Evolutionary conservation across 1,140 invertebrate genomes (phyloP).

Genomic region (Drosophila lini): DNA sequence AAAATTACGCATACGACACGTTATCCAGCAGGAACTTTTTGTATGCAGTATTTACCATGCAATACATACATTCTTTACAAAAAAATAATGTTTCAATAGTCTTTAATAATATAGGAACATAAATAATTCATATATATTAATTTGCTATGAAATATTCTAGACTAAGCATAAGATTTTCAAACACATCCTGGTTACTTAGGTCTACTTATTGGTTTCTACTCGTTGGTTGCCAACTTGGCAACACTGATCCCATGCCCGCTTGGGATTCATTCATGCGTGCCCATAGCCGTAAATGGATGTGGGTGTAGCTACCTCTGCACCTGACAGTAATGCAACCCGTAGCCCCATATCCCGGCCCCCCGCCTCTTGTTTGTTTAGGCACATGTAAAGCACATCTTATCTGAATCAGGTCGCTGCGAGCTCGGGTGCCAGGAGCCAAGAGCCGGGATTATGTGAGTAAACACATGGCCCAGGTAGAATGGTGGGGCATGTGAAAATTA

Average conservation of each 20-base stretch:
- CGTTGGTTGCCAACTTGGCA: background rate
- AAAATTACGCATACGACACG: background rate
- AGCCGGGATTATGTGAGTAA: conserved; percentile 63
- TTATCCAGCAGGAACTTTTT: background rate
- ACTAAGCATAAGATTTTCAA: no score
- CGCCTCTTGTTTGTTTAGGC: conserved; percentile 71
- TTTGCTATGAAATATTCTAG: no score
- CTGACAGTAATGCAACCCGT: conserved; percentile 40
- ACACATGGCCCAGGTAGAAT: conserved; percentile 28
- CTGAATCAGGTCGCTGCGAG: conserved; percentile 58
- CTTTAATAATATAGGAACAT: background rate
- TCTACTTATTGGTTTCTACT: background rate
- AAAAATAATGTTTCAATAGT: background rate
- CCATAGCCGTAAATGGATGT: conserved; percentile 57
- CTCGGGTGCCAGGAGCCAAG: conserved; percentile 36
- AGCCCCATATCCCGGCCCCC: conserved; percentile 1
- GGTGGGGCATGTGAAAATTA: conserved; percentile 24
- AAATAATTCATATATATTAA: no score
- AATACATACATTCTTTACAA: no score
- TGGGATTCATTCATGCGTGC: conserved; percentile 75
- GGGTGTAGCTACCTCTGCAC: conserved; percentile 47
- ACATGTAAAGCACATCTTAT: conserved; percentile 80
- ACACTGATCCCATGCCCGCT: conserved; percentile 42
- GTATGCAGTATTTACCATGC: no score
- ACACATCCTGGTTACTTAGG: background rate